Evolutionary conservation across 1,140 invertebrate species (phyloP), one percentile per base, ranked within the genome.

Genomic region (Artemia franciscana): DNA sequence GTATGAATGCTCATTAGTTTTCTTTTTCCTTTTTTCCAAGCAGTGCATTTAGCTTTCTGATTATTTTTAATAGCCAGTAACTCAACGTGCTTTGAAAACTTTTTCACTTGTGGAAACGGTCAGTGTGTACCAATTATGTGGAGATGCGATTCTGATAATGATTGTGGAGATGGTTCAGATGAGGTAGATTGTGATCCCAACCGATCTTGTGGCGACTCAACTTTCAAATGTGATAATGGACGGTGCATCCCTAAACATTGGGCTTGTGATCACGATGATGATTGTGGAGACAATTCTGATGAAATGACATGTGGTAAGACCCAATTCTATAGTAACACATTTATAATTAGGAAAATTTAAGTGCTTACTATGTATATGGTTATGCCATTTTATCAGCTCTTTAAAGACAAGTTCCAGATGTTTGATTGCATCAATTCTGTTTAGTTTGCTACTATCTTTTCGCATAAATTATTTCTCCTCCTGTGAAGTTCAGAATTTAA

Each of bases 241-340:
- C 83, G 85, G 64, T 93, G 89, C 71, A 90, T 93, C 64, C 86
- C 88, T 68, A 78, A 82, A 65, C 75, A 80, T 5, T 94, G 88
- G 88, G 79, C 84, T 5, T 95, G 91, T 71, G 90, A 95, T 73
- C 78, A 81, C 24, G 85, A 90, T 68, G 79, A 88, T 66, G 90
- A 93, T 71, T 93, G 90, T 67, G 83, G 82, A 15, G 67, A 68
- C 62, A 65, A 60, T 24, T 63, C 61, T 5, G 65, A 65, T 57
- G 62, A 51, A 3, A 51, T 51, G 39, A 51, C 12, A 3, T 51
- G 39, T 51, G 39, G 39, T 51, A 51, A 2, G 39, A 15, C n/a
- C n/a, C n/a, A n/a, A n/a, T n/a, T n/a, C n/a, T n/a, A n/a, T n/a
- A n/a, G n/a, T n/a, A n/a, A n/a, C n/a, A n/a, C n/a, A n/a, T n/a